A percentile compares a stretch with the other conserved stretches of the same genome.
These are phyloP conservation scores for Capreolus pygargus DNA, from an alignment of 2,113 vertebrate genomes.

Conservation along the genomic window DNA sequence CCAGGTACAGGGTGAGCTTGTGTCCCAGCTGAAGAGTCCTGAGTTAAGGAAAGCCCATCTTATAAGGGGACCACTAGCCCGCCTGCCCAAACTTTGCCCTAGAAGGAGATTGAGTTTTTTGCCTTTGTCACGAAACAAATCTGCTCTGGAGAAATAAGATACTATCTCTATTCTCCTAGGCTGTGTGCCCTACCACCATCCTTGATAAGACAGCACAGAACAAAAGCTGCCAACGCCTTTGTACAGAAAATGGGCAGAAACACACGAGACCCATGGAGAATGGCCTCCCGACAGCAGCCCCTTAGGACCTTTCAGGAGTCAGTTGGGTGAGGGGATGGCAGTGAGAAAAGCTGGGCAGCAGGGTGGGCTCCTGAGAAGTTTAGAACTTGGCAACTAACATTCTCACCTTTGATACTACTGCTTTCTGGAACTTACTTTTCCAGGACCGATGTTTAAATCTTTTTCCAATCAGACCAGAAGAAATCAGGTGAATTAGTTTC, in stretches of 20 bases:
- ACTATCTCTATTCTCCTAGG: background rate
- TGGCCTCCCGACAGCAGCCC: background rate
- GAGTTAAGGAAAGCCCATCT: background rate
- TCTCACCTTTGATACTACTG: background rate
- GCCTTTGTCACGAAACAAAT: background rate
- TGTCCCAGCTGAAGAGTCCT: no score
- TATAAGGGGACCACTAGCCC: background rate
- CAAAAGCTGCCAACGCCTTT: background rate
- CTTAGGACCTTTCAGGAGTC: background rate
- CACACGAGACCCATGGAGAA: background rate
- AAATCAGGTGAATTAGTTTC: background rate
- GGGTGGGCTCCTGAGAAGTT: background rate
- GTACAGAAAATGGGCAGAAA: background rate
- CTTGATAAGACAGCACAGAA: background rate
- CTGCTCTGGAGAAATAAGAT: background rate
- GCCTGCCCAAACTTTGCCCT: background rate
- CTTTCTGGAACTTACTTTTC: conserved; percentile 2
- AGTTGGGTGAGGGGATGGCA: background rate
- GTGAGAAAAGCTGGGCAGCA: background rate
- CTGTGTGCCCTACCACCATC: background rate
- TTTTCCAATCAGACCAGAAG: background rate
- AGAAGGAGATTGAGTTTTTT: background rate
- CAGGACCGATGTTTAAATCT: background rate
- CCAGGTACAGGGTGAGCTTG: background rate
- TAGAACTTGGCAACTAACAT: background rate